Base-by-base conservation (phyloP, 2,888 invertebrate species). In the Sussaba pulchella region DNA sequence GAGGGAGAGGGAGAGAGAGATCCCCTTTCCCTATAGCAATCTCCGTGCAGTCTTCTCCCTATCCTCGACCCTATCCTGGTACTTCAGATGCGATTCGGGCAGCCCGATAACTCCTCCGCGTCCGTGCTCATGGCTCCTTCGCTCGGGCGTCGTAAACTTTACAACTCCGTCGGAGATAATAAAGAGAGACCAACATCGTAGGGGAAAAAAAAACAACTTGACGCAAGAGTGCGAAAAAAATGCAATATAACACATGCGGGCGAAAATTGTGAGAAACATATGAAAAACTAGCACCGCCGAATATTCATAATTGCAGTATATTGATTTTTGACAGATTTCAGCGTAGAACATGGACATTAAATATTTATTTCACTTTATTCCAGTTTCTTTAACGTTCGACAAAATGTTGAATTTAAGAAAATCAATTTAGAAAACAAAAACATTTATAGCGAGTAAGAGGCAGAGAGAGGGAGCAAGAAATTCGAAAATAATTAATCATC, bases 141-240 rank as follows among this genome's bases (percentile, higher is more conserved):
- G 26, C 61, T 72, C 45, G 74, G 26, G 24, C 69, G 73, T 79
- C 84, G 80, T 82, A 83, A 84, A 84, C 66, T 83, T 84, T 82
- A 84, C 82, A 82, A 82, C 82, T 83, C 77, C 64, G 47, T 72
- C 78, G 70, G 71, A 82, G 82, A 82, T 83, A 84, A 84, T 84
- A 84, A 84, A 81, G 79, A 77, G 74, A 52, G 72, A 67, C 57
- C 57, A 63, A 61, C 77, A 24, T 59, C 6, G 2, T 6, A 6
- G 31, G 6, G 45, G 77, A 61, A 76, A 24, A 81, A 52, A 74
- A 79, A 54, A 21, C 52, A 73, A 73, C 31, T 31, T 31, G 31
- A 31, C 36, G 52, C 19, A 45, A 73, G 14, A 64, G 45, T 39
- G 50, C 41, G 59, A 57, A 31, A 45, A 47, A 52, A 43, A 21